Conservation (phyloP, 1,140 invertebrate genomes). For the Aphis gossypii region DNA sequence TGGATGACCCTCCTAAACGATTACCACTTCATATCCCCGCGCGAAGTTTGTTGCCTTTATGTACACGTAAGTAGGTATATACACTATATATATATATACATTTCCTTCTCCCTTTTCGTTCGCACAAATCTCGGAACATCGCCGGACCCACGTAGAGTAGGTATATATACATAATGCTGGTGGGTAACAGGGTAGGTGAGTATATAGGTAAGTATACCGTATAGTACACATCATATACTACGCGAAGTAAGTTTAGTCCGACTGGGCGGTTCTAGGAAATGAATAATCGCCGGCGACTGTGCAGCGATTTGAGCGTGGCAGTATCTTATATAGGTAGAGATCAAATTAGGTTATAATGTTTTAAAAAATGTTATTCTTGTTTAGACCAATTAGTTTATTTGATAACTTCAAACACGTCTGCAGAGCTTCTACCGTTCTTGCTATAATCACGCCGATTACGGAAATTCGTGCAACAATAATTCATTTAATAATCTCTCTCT, state of each 20-base stretch:
- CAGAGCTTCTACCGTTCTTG: no score
- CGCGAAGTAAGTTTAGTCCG: background rate
- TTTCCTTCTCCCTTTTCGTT: background rate
- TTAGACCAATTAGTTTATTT: no score
- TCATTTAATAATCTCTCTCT: no score
- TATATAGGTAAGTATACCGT: background rate
- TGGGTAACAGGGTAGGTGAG: background rate
- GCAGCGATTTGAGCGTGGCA: background rate
- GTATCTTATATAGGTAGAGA: background rate
- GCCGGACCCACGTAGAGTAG: background rate
- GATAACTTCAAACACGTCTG: no score
- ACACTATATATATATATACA: background rate
- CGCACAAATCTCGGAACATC: slow-evolving; percentile 23
- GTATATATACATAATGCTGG: background rate
- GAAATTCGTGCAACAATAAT: no score
- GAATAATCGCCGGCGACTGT: slow-evolving; percentile 23
- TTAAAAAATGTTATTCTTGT: no score
- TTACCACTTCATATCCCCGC: slow-evolving; percentile 45
- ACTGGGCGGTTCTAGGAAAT: background rate
- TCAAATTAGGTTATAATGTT: no score
- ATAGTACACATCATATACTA: background rate
- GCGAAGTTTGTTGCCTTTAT: slow-evolving; percentile 37
- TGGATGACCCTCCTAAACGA: slow-evolving; percentile 58
- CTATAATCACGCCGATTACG: no score
- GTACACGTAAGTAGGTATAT: background rate